Evolutionary conservation across 1,140 invertebrate genomes (phyloP).

Genomic region (Gryon sp.): DNA sequence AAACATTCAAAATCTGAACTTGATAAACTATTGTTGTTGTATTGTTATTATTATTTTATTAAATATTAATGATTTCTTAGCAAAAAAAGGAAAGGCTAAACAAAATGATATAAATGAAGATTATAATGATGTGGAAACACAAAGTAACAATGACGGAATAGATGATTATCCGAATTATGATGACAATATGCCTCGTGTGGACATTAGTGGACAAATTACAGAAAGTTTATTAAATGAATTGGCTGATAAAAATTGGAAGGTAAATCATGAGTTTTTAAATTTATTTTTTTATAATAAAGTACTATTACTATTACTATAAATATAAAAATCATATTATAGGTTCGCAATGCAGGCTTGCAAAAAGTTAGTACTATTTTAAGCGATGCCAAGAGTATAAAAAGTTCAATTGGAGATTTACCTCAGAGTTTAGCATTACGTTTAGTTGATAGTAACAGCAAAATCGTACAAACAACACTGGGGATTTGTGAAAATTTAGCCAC

Average conservation of each 20-base stretch:
- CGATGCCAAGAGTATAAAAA: conserved; percentile 89
- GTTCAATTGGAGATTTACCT: conserved; percentile 90
- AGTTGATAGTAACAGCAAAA: conserved; percentile 94
- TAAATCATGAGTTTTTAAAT: too few species aligned
- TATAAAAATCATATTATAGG: conserved; percentile 73
- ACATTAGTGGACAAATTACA: conserved; percentile 93
- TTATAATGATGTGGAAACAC: conserved; percentile 79
- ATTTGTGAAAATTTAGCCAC: conserved; percentile 89
- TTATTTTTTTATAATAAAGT: conserved; percentile 5
- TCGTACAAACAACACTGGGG: conserved; percentile 89
- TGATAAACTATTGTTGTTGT: too few species aligned
- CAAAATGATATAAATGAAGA: conserved; percentile 76
- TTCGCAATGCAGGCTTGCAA: conserved; percentile 89
- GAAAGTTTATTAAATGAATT: conserved; percentile 90
- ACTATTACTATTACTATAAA: conserved; percentile 7
- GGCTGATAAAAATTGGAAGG: conserved; percentile 97
- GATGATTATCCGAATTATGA: conserved; percentile 79
- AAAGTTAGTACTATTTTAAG: conserved; percentile 88
- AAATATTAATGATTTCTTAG: conserved; percentile 6
- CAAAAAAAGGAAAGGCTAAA: conserved; percentile 61
- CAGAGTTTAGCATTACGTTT: conserved; percentile 87
- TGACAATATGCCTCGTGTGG: conserved; percentile 86
- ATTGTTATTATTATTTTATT: too few species aligned
- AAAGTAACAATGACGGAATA: conserved; percentile 80
- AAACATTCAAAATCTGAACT: too few species aligned